Conservation (phyloP, 1,140 invertebrate genomes). For the Musca vetustissima region DNA sequence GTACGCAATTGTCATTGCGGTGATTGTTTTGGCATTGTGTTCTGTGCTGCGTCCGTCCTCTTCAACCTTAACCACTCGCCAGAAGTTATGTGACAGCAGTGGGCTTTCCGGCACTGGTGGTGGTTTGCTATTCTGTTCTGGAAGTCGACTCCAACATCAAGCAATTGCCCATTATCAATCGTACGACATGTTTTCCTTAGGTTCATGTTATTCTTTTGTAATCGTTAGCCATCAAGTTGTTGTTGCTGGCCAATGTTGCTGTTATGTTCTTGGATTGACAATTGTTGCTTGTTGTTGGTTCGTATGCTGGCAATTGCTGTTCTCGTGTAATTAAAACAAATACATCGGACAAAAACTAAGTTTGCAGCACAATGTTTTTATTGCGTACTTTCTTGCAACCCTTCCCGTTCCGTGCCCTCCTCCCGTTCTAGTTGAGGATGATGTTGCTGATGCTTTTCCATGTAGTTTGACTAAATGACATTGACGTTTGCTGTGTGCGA, state of each 20-base stretch:
- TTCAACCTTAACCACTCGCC: background rate
- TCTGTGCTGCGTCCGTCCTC: background rate
- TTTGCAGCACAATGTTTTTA: background rate
- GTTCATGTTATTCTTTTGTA: conserved; percentile 19
- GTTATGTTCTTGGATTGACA: conserved; percentile 4
- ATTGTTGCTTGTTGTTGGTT: conserved; percentile 14
- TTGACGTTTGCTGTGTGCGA: conserved; percentile 21
- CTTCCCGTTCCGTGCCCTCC: background rate
- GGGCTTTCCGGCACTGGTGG: too few species aligned
- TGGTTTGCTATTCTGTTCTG: too few species aligned
- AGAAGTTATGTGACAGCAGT: too few species aligned
- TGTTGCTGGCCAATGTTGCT: conserved; percentile 7
- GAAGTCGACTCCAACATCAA: conserved; percentile 10
- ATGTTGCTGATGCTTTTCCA: conserved; percentile 6
- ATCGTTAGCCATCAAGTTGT: conserved; percentile 17
- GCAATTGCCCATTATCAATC: conserved; percentile 19
- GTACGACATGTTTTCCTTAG: conserved; percentile 20
- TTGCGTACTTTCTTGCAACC: background rate
- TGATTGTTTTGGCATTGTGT: background rate
- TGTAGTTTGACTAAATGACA: conserved; percentile 24
- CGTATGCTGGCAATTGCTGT: conserved; percentile 13
- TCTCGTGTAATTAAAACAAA: conserved; percentile 16
- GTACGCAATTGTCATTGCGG: conserved; percentile 1
- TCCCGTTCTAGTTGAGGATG: background rate
- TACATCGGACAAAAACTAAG: too few species aligned